phyloP scores from a whole-genome alignment of 2,888 invertebrate genomes.

The Melanotus villosus region DNA sequence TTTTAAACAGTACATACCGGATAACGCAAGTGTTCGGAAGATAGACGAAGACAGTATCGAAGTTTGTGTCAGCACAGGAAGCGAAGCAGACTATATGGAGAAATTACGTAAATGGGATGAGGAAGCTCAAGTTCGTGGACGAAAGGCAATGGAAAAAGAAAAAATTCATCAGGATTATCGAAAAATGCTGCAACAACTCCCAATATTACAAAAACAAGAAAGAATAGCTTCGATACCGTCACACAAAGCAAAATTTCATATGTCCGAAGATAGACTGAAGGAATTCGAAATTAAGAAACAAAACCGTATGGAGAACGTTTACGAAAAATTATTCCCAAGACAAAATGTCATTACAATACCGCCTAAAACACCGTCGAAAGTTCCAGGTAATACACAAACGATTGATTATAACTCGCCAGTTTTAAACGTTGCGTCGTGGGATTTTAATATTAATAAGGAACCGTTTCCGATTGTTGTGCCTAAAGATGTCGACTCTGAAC shows the following conservation, averaged over 20 bases:
- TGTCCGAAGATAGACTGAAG: constrained; percentile 67
- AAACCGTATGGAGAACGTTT: constrained; percentile 70
- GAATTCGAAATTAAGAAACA: constrained; percentile 68
- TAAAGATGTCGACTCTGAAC: constrained; percentile 1
- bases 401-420: constrained; percentile 35
- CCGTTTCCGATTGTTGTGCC: neutral
- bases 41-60: constrained; percentile 58
- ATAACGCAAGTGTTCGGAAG: constrained; percentile 62
- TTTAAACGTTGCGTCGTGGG: constrained; percentile 52
- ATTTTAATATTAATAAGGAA: constrained; percentile 30
- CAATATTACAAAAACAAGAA: constrained; percentile 65
- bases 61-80: constrained; percentile 51
- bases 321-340: constrained; percentile 66
- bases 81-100: constrained; percentile 58
- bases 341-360: constrained; percentile 61
- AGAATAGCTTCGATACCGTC: constrained; percentile 59
- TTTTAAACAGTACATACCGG: constrained; percentile 62
- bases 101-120: constrained; percentile 59
- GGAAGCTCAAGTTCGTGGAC: constrained; percentile 66
- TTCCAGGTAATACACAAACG: constrained; percentile 12
- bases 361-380: constrained; percentile 48
- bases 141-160: constrained; percentile 70
- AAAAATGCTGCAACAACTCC: constrained; percentile 68
- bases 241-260: constrained; percentile 64
- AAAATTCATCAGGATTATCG: constrained; percentile 70